A percentile compares a stretch with the other conserved stretches of the same genome.
Conservation (phyloP, 2,113 vertebrate species). For the Sylvicapra grimmia region DNA sequence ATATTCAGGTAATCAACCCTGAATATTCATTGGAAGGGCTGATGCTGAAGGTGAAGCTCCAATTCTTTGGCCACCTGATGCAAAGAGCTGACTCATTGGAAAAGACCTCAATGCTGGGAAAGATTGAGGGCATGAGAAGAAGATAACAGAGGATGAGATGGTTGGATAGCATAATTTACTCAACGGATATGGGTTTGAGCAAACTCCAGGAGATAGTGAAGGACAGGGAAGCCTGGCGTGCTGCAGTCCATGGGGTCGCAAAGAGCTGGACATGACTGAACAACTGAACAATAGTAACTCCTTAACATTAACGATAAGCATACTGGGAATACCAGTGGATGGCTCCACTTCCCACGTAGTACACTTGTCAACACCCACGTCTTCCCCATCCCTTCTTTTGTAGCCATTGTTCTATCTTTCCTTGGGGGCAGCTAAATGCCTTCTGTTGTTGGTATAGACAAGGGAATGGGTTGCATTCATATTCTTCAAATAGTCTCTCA, state of each 20-base stretch:
- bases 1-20: background rate
- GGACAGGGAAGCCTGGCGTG: background rate
- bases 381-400: background rate
- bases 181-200: background rate
- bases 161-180: background rate
- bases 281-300: background rate
- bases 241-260: background rate
- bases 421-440: background rate
- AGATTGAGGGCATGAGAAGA: background rate
- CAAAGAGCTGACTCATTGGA: background rate
- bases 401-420: background rate
- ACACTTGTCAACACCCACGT: background rate
- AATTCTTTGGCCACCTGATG: background rate
- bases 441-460: background rate
- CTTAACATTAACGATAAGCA: background rate
- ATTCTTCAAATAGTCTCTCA: background rate
- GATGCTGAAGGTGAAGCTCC: background rate
- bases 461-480: background rate
- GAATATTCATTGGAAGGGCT: background rate
- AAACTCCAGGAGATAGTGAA: background rate
- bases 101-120: background rate
- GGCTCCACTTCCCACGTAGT: background rate
- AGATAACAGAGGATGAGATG: background rate
- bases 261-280: background rate
- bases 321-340: background rate